phyloP scores from a whole-genome alignment of 2,888 invertebrate genomes.

The Amaurobius ferox region DNA sequence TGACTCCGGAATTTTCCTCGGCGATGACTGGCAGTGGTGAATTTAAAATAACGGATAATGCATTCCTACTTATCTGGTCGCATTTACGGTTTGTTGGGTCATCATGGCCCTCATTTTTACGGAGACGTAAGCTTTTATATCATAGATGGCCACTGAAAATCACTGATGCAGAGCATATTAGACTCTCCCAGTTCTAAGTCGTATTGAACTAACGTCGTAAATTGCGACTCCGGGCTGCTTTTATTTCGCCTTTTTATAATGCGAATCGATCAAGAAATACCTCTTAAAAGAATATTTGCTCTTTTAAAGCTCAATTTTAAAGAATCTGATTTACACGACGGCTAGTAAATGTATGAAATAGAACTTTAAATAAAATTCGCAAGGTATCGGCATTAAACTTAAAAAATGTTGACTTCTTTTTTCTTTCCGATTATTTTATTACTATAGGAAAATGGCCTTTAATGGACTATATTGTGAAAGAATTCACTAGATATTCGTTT shows the following conservation, averaged over 20 bases:
- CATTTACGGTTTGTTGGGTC: slow-evolving; percentile 69
- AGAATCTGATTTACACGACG: neutral
- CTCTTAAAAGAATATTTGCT: slow-evolving; percentile 4
- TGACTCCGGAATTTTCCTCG: slow-evolving; percentile 52
- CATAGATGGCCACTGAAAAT: slow-evolving; percentile 64
- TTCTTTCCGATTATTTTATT: too few species aligned
- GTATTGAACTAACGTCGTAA: slow-evolving; percentile 63
- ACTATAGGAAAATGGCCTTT: too few species aligned
- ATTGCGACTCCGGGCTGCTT: slow-evolving; percentile 29
- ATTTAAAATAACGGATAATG: slow-evolving; percentile 59
- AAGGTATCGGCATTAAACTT: too few species aligned
- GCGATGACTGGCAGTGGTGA: slow-evolving; percentile 53
- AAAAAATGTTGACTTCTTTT: too few species aligned
- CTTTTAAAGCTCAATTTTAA: neutral
- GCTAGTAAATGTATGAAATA: too few species aligned
- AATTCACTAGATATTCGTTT: too few species aligned
- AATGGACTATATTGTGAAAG: too few species aligned
- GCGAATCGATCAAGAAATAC: slow-evolving; percentile 25
- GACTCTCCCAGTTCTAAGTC: slow-evolving; percentile 47
- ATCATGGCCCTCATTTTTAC: slow-evolving; percentile 61
- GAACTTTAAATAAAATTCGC: too few species aligned
- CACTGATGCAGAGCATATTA: slow-evolving; percentile 62
- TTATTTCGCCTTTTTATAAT: slow-evolving; percentile 16
- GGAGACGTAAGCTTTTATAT: slow-evolving; percentile 47
- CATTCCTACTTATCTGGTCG: slow-evolving; percentile 53